Percentiles rank a stretch among this genome's conserved stretches.
These are phyloP conservation scores for Parotia lawesii DNA, from an alignment of 2,113 vertebrate species.

Conservation along the genomic window DNA sequence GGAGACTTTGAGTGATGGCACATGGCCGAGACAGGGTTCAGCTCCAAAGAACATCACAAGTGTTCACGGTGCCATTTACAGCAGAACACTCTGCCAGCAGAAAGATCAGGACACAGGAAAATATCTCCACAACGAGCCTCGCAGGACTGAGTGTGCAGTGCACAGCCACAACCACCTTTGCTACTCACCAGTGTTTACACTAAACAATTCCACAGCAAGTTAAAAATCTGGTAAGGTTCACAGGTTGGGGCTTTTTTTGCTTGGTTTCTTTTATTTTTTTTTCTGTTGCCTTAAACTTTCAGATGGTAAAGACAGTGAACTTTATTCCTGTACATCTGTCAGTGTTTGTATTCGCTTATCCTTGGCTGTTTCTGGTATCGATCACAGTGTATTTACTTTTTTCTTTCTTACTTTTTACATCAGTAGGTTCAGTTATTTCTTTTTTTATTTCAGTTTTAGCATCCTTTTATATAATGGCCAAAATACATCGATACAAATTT, in stretches of 20 bases:
- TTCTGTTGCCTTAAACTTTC: neutral
- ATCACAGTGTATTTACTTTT: neutral
- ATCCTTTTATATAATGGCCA: neutral
- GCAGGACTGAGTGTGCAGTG: fast-evolving
- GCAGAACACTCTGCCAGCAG: neutral
- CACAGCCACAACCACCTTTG: neutral
- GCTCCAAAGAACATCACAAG: neutral
- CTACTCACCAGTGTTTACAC: neutral
- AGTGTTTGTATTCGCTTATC: neutral
- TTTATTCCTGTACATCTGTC: neutral
- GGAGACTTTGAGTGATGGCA: neutral
- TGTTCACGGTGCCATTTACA: neutral
- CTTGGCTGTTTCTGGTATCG: neutral
- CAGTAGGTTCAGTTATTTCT: neutral
- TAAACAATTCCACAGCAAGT: neutral
- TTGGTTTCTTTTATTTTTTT: neutral
- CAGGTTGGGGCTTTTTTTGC: neutral
- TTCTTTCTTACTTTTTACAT: neutral
- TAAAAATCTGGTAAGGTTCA: neutral
- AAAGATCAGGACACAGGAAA: neutral
- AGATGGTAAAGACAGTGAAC: neutral
- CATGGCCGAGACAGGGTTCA: neutral
- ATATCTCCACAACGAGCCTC: neutral
- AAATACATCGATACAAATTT: neutral
- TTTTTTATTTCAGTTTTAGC: neutral